A percentile compares a stretch with the other conserved stretches of the same genome.
These are phyloP conservation scores for Noctua comes DNA, from an alignment of 2,888 invertebrate genomes.

Conservation along the genomic window DNA sequence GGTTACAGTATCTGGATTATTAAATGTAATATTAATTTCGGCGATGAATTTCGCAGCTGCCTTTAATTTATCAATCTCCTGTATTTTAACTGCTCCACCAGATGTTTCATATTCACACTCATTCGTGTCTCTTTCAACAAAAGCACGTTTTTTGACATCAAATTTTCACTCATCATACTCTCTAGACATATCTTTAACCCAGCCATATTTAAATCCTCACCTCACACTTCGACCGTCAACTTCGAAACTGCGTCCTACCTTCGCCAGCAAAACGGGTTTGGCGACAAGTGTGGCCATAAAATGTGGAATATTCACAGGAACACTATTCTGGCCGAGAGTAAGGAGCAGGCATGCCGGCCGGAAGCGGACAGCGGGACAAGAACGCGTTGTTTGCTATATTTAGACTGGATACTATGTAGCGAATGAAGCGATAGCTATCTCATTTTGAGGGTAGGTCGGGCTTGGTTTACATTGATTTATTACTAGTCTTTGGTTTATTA, in stretches of 20 bases:
- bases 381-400: slow-evolving; percentile 88
- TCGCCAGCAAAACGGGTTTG: slow-evolving; percentile 61
- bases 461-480: slow-evolving; percentile 31
- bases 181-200: background rate
- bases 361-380: slow-evolving; percentile 85
- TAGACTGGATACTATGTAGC: slow-evolving; percentile 74
- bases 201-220: slow-evolving; percentile 22
- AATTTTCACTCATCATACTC: background rate
- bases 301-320: slow-evolving; percentile 65
- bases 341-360: slow-evolving; percentile 75
- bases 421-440: slow-evolving; percentile 56
- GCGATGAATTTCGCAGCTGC: background rate
- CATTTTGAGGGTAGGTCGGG: slow-evolving; percentile 55
- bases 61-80: background rate
- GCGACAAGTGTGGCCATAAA: slow-evolving; percentile 66
- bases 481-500: slow-evolving; percentile 34
- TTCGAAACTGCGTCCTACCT: slow-evolving; percentile 51
- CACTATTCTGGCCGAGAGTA: slow-evolving; percentile 60
- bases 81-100: background rate
- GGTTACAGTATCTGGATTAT: slow-evolving; percentile 14
- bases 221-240: slow-evolving; percentile 44
- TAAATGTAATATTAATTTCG: slow-evolving; percentile 26
- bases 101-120: background rate
- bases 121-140: background rate
- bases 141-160: background rate